Base-by-base conservation (phyloP, 2,797 vertebrate species). In the Ctenopoma multispine region DNA sequence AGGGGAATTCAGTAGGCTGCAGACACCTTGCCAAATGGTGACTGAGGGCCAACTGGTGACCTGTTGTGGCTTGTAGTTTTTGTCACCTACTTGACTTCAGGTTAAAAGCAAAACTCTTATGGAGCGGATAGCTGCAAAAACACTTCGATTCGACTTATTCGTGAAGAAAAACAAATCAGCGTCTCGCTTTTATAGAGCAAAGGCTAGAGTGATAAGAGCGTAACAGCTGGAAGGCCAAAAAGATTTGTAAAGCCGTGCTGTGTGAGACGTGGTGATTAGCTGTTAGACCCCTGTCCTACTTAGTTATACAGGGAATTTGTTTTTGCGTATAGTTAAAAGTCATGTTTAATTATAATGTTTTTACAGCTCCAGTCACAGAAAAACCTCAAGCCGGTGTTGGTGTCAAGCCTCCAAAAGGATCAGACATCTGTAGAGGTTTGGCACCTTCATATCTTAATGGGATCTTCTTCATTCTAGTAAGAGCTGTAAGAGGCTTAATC, bases 341-440 rank as follows among this genome's bases (percentile, higher is more conserved):
- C 9, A 27, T 53, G 14, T 47, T 34, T 43, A 38, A 5, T 76
- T 63, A 17, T 54, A 77, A 34, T 21, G 20, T 53, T 80, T 54
- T 53, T 20, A 21, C 5, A 21, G 1, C 20, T 46, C 20, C 61
- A 53, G 57, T 17, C 6, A 73, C 54, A 44, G 58, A 46, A 21
- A 49, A 48, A 11, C 61, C 64, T 13, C 15, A 36, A 7, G 8
- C 20, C 67, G 54, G 1, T 20, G 89, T 29, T 11, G 56, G 70
- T 1, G 3, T 43, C 29, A 21, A 57, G 3, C 63, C 66, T 51
- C 15, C 48, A 23, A 41, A 92, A 24, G 86, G 74, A 29, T 86
- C 89, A 55, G 91, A 92, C 74, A 69, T 84, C 1, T 97, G 96
- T 82, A 90, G 82, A 96, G 96, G 96, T 97, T 89, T 72, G 83